Conservation (phyloP, 1,140 invertebrate genomes). For the Diorhabda elongata region DNA sequence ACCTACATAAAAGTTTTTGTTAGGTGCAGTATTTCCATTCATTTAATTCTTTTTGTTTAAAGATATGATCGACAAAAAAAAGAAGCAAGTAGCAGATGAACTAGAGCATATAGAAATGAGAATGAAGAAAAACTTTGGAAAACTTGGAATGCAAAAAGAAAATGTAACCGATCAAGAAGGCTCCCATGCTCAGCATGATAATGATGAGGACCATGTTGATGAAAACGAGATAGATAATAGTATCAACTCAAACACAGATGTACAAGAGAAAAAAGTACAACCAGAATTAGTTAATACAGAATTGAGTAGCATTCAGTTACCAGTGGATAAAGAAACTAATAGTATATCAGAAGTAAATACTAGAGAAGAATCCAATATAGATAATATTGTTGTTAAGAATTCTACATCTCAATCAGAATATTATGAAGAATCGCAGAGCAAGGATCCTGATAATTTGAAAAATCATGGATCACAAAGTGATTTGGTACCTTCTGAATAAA, state of each 20-base stretch:
- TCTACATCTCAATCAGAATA: no score
- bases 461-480: no score
- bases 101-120: constrained; percentile 41
- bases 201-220: constrained; percentile 6
- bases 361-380: no score
- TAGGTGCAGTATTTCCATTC: no score
- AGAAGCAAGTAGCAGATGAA: constrained; percentile 39
- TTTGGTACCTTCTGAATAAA: no score
- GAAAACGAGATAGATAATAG: neutral
- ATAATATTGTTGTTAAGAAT: no score
- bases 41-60: constrained; percentile 22
- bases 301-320: neutral
- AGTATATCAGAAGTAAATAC: no score
- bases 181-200: constrained; percentile 20
- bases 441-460: no score
- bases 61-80: constrained; percentile 50
- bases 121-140: constrained; percentile 41
- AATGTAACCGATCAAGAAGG: constrained; percentile 19
- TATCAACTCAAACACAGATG: neutral
- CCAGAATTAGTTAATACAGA: neutral
- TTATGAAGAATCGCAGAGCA: no score
- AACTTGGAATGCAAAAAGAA: constrained; percentile 24
- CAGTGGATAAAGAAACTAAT: neutral
- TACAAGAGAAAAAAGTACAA: neutral
- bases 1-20: no score